These are phyloP conservation scores for Macrobrachium rosenbergii DNA, from an alignment of 1,140 invertebrate genomes.

Conservation along the genomic window DNA sequence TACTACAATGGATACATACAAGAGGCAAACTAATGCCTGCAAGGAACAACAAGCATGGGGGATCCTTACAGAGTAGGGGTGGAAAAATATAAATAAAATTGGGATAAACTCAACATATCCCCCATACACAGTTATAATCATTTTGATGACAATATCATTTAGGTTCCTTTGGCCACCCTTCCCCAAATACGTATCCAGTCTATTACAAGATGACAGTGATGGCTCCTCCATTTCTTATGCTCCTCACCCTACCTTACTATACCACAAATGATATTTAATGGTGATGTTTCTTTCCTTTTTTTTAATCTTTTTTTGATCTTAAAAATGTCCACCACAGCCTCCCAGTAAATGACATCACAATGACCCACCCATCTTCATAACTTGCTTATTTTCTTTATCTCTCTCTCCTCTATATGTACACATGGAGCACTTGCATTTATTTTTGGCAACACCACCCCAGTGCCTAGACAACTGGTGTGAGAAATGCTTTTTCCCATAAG, in stretches of 20 bases:
- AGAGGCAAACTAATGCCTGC: conserved; percentile 53
- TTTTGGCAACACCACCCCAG: no score
- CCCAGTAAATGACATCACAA: no score
- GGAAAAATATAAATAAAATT: conserved; percentile 29
- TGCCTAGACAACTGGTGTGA: conserved; percentile 12
- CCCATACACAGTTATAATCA: conserved; percentile 46
- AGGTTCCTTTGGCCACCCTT: conserved; percentile 29
- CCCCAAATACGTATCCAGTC: conserved; percentile 54
- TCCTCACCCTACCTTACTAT: conserved; percentile 12
- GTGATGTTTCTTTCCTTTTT: no score
- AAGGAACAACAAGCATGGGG: conserved; percentile 56
- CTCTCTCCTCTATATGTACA: no score
- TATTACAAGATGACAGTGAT: conserved; percentile 47
- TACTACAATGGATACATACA: conserved; percentile 61
- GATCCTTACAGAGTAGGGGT: conserved; percentile 31
- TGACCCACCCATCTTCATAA: no score
- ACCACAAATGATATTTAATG: conserved; percentile 17
- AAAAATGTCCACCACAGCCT: no score
- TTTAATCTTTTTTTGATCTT: no score
- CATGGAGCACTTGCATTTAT: no score
- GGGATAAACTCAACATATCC: conserved; percentile 31
- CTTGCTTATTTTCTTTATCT: no score
- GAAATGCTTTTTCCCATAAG: conserved; percentile 39
- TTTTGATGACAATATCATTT: conserved; percentile 44
- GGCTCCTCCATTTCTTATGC: conserved; percentile 5